These are phyloP conservation scores for Microtus richardsoni DNA, from an alignment of 2,113 vertebrate genomes.

Conservation along the genomic window DNA sequence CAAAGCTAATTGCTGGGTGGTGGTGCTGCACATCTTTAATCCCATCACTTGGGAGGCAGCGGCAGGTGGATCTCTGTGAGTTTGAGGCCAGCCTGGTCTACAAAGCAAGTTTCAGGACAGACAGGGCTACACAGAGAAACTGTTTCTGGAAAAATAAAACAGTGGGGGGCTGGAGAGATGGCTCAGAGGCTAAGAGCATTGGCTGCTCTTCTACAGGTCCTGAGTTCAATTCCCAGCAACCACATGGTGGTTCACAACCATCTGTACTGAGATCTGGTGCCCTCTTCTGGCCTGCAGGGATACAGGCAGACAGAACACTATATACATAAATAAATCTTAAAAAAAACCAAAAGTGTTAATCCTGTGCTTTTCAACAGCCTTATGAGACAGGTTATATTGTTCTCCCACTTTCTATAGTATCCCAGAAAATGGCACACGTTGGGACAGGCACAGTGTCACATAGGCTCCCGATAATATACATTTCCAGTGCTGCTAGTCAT, in stretches of 20 bases:
- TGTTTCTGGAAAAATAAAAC: not conserved
- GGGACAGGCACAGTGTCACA: not conserved
- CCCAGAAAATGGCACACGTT: not conserved
- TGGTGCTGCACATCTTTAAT: not conserved
- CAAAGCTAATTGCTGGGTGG: not conserved
- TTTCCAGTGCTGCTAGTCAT: not conserved
- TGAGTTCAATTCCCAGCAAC: too few species aligned
- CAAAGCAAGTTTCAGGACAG: not conserved
- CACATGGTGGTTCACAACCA: too few species aligned
- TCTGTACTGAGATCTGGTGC: too few species aligned
- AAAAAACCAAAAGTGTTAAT: not conserved
- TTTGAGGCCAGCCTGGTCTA: not conserved
- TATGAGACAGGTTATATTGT: not conserved
- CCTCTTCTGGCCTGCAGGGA: too few species aligned
- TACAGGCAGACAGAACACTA: too few species aligned
- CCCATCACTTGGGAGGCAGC: not conserved
- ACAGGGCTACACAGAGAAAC: not conserved
- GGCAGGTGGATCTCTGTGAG: not conserved
- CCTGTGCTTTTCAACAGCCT: not conserved
- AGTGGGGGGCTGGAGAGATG: not conserved
- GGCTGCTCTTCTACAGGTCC: too few species aligned
- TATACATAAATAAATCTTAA: too few species aligned
- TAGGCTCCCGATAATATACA: not conserved
- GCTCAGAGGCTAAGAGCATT: too few species aligned
- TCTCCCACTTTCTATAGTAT: not conserved